Evolutionary conservation across 2,113 vertebrate genomes (phyloP), one percentile per base, ranked within the genome.

Genomic region (Sphaerodactylus townsendi): DNA sequence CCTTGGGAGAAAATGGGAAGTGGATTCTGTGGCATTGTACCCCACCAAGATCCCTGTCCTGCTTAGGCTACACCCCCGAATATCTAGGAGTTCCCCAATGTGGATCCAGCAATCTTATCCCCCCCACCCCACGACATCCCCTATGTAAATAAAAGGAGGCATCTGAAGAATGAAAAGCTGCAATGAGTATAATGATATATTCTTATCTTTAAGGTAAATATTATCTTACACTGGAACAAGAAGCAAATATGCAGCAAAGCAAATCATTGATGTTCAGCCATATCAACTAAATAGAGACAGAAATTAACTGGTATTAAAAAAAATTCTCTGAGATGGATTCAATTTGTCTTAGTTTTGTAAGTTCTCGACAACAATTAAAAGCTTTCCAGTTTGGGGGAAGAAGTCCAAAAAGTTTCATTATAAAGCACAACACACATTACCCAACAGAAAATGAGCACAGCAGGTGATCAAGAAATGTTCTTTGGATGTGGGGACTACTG

Each of bases 371-470:
- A 30, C 66, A 59, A 82, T 73, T 59, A 73, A 72, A 72, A 23
- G 11, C 79, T 53, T 68, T 64, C n/a, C n/a, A 48, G 66, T 48
- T 69, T 69, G 15, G 33, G 5, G 41, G 44, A 46, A 64, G 15
- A 21, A 59, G n/a, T 11, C 28, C 10, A 73, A 44, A 30, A 72
- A 82, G 21, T 46, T 25, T 73, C 53, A 82, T 82, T 80, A 69
- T 50, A 80, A 82, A 62, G 53, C 80, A 73, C 69, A 62, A 73
- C 10, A 23, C 25, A 19, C 35, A 25, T 73, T 82, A 46, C 28
- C 11, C 50, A 33, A 73, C 72, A 19, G 69, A 46, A 82, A 82
- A 73, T 82, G 69, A 82, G 80, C 70, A 73, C 69, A 82, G 69
- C 66, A 33, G 37, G 79, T 53, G 48, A 64, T 64, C 59, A 77